Evolutionary conservation across 2,888 invertebrate genomes (phyloP), one percentile per base, ranked within the genome.

Genomic region (Dicyrtoma fusca): DNA sequence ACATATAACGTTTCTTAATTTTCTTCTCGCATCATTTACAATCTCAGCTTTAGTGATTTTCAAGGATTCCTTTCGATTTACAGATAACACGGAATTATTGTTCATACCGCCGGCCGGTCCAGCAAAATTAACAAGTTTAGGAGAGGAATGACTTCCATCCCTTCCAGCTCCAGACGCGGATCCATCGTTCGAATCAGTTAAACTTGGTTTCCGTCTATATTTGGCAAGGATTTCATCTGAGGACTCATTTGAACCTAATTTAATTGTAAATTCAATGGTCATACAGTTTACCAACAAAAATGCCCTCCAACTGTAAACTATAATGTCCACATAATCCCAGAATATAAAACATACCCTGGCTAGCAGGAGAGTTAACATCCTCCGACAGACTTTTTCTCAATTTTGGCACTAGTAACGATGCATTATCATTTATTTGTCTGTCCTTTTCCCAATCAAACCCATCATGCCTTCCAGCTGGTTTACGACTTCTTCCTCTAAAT

Each of bases 181-280:
- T 17, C 75, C 88, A 87, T 71, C 88, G 86, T 83, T 90, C 89
- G 78, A 75, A 51, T 77, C 77, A 2, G 80, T 74, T 8, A 80
- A 73, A 51, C 81, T 80, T 10, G 82, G 78, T 74, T 85, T 84
- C 73, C 89, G 88, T 3, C 96, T 87, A 85, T 97, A 97, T 84
- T 97, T 97, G 53, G 94, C 97, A 79, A 97, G 87, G 82, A 97
- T 97, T 82, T 97, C 95, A 82, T 97, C 96, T 0, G 92, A 90
- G 45, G 89, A 89, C 85, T 95, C 95, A 82, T 84, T 84, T 80
- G 85, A 82, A 14, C 69, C 78, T 68, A 62, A 10, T 47, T 13
- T n/a, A 44, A 68, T 25, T 13, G 25, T 57, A 57, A 5, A 57
- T 13, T 23, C 14, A 61, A 61, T 23, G 6, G n/a, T n/a, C n/a